These are phyloP conservation scores for Drosophila subquinaria DNA, from an alignment of 2,888 invertebrate species.

Conservation along the genomic window DNA sequence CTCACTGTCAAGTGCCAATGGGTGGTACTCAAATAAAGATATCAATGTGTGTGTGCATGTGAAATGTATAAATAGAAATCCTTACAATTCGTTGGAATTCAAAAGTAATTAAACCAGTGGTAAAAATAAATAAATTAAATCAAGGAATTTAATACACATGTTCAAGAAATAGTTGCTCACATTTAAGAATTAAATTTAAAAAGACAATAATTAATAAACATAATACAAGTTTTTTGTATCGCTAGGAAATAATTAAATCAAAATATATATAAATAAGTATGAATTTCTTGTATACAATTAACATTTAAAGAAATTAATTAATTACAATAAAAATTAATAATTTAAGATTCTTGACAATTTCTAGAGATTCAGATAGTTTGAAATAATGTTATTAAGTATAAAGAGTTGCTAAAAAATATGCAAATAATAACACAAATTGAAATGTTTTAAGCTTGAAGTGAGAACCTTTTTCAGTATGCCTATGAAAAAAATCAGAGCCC, in stretches of 20 bases:
- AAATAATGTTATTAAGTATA: neutral
- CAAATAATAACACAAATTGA: neutral
- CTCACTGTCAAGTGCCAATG: slow-evolving; percentile 12
- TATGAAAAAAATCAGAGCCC: neutral
- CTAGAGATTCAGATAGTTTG: neutral
- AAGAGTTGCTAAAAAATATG: neutral
- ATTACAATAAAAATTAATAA: too few species aligned
- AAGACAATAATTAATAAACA: too few species aligned
- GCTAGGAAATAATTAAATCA: too few species aligned
- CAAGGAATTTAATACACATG: too few species aligned
- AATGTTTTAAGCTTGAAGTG: neutral
- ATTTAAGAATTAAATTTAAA: too few species aligned
- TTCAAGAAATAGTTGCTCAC: too few species aligned
- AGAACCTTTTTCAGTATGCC: neutral
- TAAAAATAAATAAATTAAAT: neutral
- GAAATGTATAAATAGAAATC: slow-evolving; percentile 2
- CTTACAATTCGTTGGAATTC: neutral
- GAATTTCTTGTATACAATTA: too few species aligned
- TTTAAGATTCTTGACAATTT: neutral
- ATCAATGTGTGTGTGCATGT: neutral
- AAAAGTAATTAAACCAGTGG: neutral
- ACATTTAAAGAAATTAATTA: too few species aligned
- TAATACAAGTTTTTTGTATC: too few species aligned
- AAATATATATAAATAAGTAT: too few species aligned
- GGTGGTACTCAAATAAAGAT: slow-evolving; percentile 4